These are phyloP conservation scores for Ectobius pallidus DNA, from an alignment of 2,888 invertebrate species.

Conservation along the genomic window DNA sequence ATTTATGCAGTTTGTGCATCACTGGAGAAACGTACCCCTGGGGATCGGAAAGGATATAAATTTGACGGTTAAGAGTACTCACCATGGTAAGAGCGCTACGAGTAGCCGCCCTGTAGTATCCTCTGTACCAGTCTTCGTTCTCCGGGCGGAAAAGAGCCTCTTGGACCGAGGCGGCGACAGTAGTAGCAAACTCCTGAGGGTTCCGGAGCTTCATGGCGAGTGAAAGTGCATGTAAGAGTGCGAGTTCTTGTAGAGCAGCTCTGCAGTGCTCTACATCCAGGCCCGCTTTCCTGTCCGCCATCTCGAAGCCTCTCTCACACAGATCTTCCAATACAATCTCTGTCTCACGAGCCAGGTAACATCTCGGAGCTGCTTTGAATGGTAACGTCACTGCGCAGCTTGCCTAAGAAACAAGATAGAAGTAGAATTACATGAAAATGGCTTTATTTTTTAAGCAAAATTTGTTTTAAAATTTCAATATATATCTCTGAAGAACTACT, in stretches of 20 bases:
- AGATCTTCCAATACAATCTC: conserved; percentile 63
- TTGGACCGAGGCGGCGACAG: conserved; percentile 49
- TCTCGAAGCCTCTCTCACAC: conserved; percentile 63
- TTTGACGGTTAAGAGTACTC: conserved; percentile 46
- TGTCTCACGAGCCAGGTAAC: conserved; percentile 61
- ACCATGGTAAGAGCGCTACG: conserved; percentile 72
- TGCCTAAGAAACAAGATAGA: no score
- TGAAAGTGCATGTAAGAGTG: conserved; percentile 69
- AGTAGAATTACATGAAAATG: no score
- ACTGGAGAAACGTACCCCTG: no score
- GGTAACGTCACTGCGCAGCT: neutral
- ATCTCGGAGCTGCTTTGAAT: conserved; percentile 63
- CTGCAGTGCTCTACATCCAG: conserved; percentile 65
- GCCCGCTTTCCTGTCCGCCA: conserved; percentile 68
- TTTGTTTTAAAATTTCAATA: no score
- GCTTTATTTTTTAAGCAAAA: no score
- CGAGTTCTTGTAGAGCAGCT: conserved; percentile 64
- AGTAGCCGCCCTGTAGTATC: conserved; percentile 69
- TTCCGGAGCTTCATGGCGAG: conserved; percentile 52
- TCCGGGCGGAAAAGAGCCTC: conserved; percentile 69
- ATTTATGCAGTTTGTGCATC: no score
- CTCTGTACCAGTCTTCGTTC: conserved; percentile 71
- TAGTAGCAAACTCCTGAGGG: conserved; percentile 51
- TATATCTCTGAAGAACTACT: no score
- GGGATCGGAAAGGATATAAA: no score